A percentile compares a stretch with the other conserved stretches of the same genome.
Evolutionary conservation across 2,113 vertebrate genomes (phyloP).

Genomic region (Ceyx melanurus): DNA sequence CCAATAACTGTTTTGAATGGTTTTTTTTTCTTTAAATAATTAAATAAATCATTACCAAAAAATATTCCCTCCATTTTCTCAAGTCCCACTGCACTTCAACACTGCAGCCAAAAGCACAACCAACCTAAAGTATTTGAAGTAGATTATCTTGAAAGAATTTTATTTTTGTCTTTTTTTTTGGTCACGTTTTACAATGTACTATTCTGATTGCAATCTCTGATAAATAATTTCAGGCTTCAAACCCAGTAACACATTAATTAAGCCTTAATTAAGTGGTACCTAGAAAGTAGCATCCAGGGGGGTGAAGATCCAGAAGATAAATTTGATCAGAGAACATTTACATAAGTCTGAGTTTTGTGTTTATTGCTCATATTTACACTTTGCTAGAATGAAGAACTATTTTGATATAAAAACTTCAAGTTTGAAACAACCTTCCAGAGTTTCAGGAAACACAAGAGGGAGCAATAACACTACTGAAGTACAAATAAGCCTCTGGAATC

Average conservation of each 20-base stretch:
- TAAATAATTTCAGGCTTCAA: not conserved
- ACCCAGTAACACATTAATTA: rapidly evolving
- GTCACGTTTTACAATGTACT: not conserved
- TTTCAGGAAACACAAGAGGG: constrained; percentile 42
- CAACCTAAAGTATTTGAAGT: not conserved
- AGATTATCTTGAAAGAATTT: not conserved
- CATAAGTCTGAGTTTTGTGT: not conserved
- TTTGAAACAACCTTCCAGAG: not conserved
- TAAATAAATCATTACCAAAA: not conserved
- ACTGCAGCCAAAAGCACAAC: not conserved
- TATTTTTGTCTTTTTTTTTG: not conserved
- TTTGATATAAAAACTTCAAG: not conserved
- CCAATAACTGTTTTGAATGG: not conserved
- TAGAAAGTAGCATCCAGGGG: not conserved
- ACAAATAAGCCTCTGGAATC: not conserved
- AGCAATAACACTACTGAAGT: not conserved
- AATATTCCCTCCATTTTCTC: not conserved
- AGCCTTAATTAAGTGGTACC: not conserved
- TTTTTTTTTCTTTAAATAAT: too few species aligned
- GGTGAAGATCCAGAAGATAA: not conserved
- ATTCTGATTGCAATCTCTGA: not conserved
- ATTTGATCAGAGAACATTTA: not conserved
- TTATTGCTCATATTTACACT: not conserved
- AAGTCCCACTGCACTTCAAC: not conserved
- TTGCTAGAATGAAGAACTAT: not conserved